Conservation (phyloP, 1,140 invertebrate species). For the Hyles vespertilio region DNA sequence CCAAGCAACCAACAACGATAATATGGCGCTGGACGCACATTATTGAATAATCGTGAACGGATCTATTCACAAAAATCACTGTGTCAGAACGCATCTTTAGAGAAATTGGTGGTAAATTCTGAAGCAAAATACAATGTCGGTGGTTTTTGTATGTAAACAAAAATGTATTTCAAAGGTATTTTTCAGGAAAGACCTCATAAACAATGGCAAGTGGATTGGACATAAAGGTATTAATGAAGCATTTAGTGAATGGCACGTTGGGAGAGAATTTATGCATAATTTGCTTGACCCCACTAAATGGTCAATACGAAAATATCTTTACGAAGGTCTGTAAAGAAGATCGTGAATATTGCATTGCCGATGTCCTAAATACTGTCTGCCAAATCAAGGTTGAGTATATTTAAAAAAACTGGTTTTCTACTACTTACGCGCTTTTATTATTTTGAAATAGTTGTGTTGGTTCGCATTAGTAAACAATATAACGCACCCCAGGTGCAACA, state of each 20-base stretch:
- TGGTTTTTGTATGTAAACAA: constrained; percentile 12
- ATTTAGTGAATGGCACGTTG: constrained; percentile 52
- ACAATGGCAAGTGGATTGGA: constrained; percentile 34
- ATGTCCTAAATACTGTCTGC: constrained; percentile 45
- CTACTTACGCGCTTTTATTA: no score
- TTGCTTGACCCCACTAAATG: constrained; percentile 43
- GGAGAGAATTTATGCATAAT: constrained; percentile 48
- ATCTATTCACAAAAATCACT: constrained; percentile 12
- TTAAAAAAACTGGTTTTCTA: neutral
- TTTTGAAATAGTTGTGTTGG: no score
- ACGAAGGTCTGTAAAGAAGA: constrained; percentile 47
- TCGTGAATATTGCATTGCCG: constrained; percentile 51
- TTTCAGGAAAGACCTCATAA: neutral
- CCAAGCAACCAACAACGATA: no score
- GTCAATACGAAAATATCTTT: constrained; percentile 45
- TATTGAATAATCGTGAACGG: constrained; percentile 17
- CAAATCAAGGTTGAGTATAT: constrained; percentile 41
- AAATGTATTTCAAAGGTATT: constrained; percentile 14
- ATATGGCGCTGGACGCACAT: neutral
- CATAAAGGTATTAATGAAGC: constrained; percentile 47
- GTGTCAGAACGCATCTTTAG: constrained; percentile 43
- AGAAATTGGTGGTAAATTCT: constrained; percentile 28
- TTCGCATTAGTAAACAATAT: no score
- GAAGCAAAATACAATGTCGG: constrained; percentile 11
- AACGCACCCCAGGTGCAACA: no score